Evolutionary conservation across 2,888 invertebrate genomes (phyloP).

Genomic region (Spicauda simplicius): DNA sequence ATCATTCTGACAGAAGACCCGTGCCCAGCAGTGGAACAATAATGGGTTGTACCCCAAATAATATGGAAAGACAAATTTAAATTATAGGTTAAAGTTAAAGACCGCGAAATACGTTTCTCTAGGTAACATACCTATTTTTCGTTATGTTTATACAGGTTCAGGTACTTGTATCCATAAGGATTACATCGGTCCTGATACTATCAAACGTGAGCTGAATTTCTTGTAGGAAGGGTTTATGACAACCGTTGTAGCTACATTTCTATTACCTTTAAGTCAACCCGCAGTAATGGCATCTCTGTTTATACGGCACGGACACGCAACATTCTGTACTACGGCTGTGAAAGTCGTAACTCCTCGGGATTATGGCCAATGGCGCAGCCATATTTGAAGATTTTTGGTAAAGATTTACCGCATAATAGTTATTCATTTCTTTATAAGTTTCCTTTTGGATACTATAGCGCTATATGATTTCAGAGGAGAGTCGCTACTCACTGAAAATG

Average conservation of each 20-base stretch:
- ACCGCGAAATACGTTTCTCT: too few relatives aligned
- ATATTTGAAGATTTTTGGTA: background rate
- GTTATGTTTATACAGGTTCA: too few relatives aligned
- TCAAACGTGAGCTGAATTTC: background rate
- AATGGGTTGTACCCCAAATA: too few relatives aligned
- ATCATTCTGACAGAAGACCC: too few relatives aligned
- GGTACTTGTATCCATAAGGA: background rate
- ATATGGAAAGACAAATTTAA: too few relatives aligned
- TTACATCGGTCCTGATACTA: background rate
- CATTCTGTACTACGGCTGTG: background rate
- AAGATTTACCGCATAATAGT: background rate
- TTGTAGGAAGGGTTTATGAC: background rate
- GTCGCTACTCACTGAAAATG: too few relatives aligned
- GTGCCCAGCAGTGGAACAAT: too few relatives aligned
- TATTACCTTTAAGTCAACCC: background rate
- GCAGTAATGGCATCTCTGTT: background rate
- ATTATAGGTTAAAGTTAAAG: too few relatives aligned
- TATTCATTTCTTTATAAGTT: too few relatives aligned
- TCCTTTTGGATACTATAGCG: too few relatives aligned
- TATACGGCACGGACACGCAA: background rate
- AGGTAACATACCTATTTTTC: too few relatives aligned
- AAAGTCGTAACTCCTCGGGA: slow-evolving; percentile 1
- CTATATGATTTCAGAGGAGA: too few relatives aligned
- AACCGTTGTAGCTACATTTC: background rate
- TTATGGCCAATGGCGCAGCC: background rate